These are phyloP conservation scores for Columba janthina DNA, from an alignment of 2,113 vertebrate species.

Conservation along the genomic window DNA sequence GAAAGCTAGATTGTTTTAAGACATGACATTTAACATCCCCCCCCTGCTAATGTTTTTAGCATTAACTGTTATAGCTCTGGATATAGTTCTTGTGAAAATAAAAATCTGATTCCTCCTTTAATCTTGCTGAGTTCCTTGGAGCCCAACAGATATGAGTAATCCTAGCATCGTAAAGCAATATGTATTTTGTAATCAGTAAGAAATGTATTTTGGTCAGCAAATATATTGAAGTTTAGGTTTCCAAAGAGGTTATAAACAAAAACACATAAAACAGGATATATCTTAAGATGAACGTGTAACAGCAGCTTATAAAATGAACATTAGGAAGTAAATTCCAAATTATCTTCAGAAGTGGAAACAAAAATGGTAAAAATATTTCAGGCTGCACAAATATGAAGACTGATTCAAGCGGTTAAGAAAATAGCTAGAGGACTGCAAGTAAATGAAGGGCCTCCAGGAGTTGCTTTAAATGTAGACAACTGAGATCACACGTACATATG, in stretches of 20 bases:
- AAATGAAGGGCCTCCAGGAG: slow-evolving; percentile 22
- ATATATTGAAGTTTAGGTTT: not conserved
- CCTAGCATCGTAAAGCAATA: not conserved
- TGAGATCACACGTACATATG: not conserved
- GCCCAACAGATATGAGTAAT: not conserved
- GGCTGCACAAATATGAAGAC: slow-evolving; percentile 47
- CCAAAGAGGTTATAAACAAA: not conserved
- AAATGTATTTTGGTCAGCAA: slow-evolving; percentile 1
- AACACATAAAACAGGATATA: not conserved
- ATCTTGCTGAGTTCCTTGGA: slow-evolving; percentile 2
- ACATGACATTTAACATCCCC: not conserved
- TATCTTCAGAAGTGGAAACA: slow-evolving; percentile 38
- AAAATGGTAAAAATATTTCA: slow-evolving; percentile 67
- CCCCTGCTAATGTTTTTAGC: not conserved
- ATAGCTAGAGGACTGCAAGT: slow-evolving; percentile 18
- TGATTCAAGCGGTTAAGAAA: slow-evolving; percentile 52
- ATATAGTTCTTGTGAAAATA: not conserved
- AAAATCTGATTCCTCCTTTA: not conserved
- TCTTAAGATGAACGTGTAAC: not conserved
- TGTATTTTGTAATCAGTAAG: not conserved
- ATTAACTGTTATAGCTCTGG: not conserved
- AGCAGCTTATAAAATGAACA: slow-evolving; percentile 40
- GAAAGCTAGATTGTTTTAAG: not conserved
- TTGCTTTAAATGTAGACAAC: slow-evolving; percentile 28
- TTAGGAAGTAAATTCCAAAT: slow-evolving; percentile 64